A percentile compares a stretch with the other conserved stretches of the same genome.
These are phyloP conservation scores for Crotophaga sulcirostris DNA, from an alignment of 2,113 vertebrate genomes.

Conservation along the genomic window DNA sequence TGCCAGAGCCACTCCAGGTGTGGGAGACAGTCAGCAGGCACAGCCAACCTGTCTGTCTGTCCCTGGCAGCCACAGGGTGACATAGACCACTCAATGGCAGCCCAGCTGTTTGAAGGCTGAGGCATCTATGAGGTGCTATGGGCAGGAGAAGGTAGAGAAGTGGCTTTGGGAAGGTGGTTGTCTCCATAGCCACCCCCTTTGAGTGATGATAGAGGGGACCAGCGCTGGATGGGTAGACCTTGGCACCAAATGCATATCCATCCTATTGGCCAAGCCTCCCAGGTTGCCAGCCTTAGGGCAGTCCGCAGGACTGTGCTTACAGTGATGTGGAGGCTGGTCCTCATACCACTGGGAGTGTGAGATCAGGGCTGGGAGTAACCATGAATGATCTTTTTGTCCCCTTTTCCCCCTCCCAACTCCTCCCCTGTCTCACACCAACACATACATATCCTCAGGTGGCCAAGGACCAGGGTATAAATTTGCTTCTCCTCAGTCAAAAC, in stretches of 20 bases:
- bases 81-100: background rate
- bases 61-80: background rate
- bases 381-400: conserved; percentile 49
- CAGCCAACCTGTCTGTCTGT: background rate
- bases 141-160: background rate
- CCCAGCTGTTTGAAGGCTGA: background rate
- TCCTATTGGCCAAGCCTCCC: background rate
- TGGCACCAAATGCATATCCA: background rate
- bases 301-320: background rate
- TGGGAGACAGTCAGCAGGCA: background rate
- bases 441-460: conserved; percentile 7
- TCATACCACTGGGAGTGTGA: background rate
- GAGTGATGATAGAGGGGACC: background rate
- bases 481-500: conserved; percentile 45
- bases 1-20: background rate
- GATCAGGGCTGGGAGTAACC: background rate
- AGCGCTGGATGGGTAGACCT: background rate
- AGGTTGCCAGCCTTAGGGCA: background rate
- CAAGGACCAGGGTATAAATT: conserved; percentile 38
- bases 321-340: background rate
- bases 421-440: background rate
- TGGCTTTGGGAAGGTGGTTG: background rate
- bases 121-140: fast-evolving
- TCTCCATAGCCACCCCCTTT: background rate
- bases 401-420: background rate